These are phyloP conservation scores for Isichthys henryi DNA, from an alignment of 2,113 vertebrate species.

Conservation along the genomic window DNA sequence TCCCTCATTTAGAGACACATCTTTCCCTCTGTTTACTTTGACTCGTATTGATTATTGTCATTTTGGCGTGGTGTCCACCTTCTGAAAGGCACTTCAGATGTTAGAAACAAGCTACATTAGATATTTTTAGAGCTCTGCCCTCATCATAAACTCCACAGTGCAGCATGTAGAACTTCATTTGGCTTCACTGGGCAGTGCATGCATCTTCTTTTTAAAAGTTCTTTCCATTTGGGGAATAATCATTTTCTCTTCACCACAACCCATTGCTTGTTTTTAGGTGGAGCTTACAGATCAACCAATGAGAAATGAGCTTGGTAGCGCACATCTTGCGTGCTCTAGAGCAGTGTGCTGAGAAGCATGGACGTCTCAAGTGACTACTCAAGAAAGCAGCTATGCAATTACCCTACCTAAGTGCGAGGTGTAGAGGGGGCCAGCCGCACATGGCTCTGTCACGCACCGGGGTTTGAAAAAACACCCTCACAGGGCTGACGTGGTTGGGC, in stretches of 20 bases:
- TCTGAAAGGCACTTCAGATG: constrained; percentile 15
- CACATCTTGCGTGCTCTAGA: neutral
- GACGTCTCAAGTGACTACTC: neutral
- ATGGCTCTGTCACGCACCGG: neutral
- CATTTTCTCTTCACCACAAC: neutral
- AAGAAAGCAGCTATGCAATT: neutral
- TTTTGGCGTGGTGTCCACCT: neutral
- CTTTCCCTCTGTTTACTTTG: constrained; percentile 14
- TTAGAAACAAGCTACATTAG: neutral
- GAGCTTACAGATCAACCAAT: neutral
- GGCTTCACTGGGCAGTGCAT: neutral
- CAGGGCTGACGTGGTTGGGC: neutral
- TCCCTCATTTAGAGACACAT: neutral
- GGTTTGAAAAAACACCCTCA: neutral
- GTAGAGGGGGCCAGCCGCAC: neutral
- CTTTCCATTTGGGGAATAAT: neutral
- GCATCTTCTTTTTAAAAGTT: neutral
- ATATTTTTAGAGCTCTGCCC: neutral
- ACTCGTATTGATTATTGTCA: constrained; percentile 13
- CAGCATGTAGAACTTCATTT: neutral
- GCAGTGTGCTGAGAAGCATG: neutral
- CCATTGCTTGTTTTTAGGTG: neutral
- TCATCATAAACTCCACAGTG: neutral
- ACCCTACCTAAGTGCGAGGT: neutral
- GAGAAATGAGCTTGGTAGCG: neutral